These are phyloP conservation scores for Ursus arctos DNA, from an alignment of 2,113 vertebrate species.

Conservation along the genomic window DNA sequence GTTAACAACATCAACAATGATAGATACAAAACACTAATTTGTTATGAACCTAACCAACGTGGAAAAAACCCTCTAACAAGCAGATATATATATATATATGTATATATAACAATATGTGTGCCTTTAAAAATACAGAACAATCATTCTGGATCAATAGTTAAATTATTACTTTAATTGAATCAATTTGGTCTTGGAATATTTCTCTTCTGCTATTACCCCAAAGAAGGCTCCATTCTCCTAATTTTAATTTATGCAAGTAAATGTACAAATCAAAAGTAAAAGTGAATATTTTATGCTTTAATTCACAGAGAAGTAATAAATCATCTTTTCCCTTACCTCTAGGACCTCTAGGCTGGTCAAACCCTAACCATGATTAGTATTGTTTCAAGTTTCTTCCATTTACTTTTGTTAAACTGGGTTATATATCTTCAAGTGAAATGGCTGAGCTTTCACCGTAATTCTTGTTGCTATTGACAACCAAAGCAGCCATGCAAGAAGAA, in stretches of 20 bases:
- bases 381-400: constrained; percentile 26
- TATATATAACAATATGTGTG: not conserved
- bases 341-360: not conserved
- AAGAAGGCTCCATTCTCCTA: not conserved
- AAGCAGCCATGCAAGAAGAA: constrained; percentile 69
- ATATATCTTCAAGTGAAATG: constrained; percentile 42
- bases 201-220: not conserved
- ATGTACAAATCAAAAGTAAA: not conserved
- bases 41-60: not conserved
- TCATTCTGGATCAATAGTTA: not conserved
- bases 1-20: constrained; percentile 14
- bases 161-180: constrained; percentile 19
- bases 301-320: not conserved
- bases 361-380: not conserved
- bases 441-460: constrained; percentile 52
- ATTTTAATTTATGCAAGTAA: constrained; percentile 32
- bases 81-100: not conserved
- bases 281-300: not conserved
- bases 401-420: constrained; percentile 7
- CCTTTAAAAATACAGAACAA: constrained; percentile 3
- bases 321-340: not conserved
- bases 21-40: not conserved
- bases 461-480: constrained; percentile 71
- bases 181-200: not conserved
- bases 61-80: not conserved